phyloP scores from a whole-genome alignment of 2,888 invertebrate species.

The Amphipyra berbera region DNA sequence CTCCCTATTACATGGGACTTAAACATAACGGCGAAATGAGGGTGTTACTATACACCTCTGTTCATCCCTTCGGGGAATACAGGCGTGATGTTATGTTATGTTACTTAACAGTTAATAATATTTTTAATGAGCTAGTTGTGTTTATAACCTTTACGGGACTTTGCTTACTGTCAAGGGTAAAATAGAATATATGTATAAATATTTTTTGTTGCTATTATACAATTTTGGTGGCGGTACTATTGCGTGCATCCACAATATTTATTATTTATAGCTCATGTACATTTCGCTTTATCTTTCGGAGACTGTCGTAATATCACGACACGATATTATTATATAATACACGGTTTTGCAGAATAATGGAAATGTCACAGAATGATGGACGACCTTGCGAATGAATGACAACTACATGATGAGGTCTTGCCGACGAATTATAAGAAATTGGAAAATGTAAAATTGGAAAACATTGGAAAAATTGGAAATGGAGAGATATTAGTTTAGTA shows the following conservation, averaged over 20 bases:
- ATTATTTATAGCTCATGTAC: conserved; percentile 47
- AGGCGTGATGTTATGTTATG: too few species aligned
- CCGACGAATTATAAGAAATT: conserved; percentile 10
- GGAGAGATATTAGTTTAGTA: not conserved
- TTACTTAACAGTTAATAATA: too few species aligned
- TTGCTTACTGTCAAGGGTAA: too few species aligned
- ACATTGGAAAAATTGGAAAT: not conserved
- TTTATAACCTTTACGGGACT: too few species aligned
- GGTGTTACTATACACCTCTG: too few species aligned
- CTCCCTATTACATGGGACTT: too few species aligned
- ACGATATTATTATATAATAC: conserved; percentile 39
- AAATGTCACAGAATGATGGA: conserved; percentile 70
- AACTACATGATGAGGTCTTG: conserved; percentile 29
- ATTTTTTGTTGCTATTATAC: conserved; percentile 1
- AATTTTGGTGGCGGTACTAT: conserved; percentile 39
- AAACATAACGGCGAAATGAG: too few species aligned
- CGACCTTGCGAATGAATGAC: conserved; percentile 46
- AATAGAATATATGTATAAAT: conserved; percentile 4
- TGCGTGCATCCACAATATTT: conserved; percentile 74
- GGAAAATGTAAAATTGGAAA: conserved; percentile 5
- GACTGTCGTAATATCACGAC: conserved; percentile 65
- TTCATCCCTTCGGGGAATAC: too few species aligned
- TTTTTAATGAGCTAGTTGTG: too few species aligned
- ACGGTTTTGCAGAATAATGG: conserved; percentile 57
- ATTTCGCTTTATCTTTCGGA: conserved; percentile 56